Conservation (phyloP, 2,888 invertebrate species). For the Drosophila testacea region DNA sequence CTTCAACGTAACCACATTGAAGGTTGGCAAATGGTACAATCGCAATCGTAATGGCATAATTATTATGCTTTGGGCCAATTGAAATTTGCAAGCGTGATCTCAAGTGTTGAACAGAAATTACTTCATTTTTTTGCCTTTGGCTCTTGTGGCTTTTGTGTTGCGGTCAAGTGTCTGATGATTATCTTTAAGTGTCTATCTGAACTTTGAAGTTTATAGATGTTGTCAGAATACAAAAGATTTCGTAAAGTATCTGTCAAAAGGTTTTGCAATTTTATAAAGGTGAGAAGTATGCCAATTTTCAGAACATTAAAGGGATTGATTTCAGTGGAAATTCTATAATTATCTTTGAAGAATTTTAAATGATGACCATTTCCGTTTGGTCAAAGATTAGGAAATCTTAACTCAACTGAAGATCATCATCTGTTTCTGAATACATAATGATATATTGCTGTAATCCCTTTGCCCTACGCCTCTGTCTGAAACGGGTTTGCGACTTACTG, state of each 20-base stretch:
- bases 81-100: conserved; percentile 41
- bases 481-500: conserved; percentile 46
- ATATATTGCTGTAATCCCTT: conserved; percentile 15
- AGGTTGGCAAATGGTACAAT: conserved; percentile 47
- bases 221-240: conserved; percentile 6
- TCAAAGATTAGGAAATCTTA: background rate
- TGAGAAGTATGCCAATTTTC: conserved; percentile 5
- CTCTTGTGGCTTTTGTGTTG: conserved; percentile 39
- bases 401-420: background rate
- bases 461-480: conserved; percentile 30
- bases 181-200: conserved; percentile 31
- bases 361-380: background rate
- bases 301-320: background rate
- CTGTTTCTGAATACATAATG: background rate
- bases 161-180: conserved; percentile 62
- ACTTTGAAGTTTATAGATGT: conserved; percentile 29
- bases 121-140: conserved; percentile 48
- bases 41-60: conserved; percentile 66
- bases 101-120: conserved; percentile 45
- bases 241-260: conserved; percentile 23
- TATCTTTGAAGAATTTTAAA: background rate
- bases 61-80: conserved; percentile 55
- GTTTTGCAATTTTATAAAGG: conserved; percentile 3
- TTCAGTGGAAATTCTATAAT: background rate
- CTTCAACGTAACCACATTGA: conserved; percentile 38